Base-by-base conservation (phyloP, 1,140 invertebrate genomes). In the Drosophila kohkoa region DNA sequence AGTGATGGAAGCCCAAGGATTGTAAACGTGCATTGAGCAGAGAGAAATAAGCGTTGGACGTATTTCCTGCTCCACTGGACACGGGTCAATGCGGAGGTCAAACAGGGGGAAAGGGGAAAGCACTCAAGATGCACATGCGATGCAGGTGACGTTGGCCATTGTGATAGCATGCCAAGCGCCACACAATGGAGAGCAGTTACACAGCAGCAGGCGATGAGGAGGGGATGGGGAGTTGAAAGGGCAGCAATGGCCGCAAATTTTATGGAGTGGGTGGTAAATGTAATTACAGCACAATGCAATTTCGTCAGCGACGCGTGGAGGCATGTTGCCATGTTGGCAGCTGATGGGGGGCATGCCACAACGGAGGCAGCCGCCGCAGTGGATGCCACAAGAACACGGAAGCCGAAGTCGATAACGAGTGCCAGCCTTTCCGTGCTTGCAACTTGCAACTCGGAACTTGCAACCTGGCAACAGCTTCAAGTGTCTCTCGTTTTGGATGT, bases 241-340 rank as follows among this genome's bases (percentile, higher is more conserved):
- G 20, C 20, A 28, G 75, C 48, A 49, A 59, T 20, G 57, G 20
- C 64, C 65, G 63, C 32, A 60, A 65, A 77, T 71, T 60, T 82
- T 43, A 49, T 74, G 75, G 52, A 63, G 43, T 13, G 58, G 28
- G 66, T n/a, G 77, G 78, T 20, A 90, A 89, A 89, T 89, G 81
- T 89, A 89, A 89, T 89, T 89, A 89, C 81, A 89, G 81, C 86
- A 89, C 85, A 89, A 89, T 89, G 85, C 85, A 89, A 89, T 89
- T 89, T 90, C 75, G 78, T 70, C 69, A 77, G 71, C 62, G 75
- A 79, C 66, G 68, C 63, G 63, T 77, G 77, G 51, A 64, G 35
- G 70, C 55, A 52, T 81, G 75, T 43, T 81, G 75, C 41, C 59
- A 65, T 48, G 32, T 16, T 57, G 54, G 13, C 15, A 43, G 11